Evolutionary conservation across 2,113 vertebrate species (phyloP).

Genomic region (Chlorodrepanis virens): DNA sequence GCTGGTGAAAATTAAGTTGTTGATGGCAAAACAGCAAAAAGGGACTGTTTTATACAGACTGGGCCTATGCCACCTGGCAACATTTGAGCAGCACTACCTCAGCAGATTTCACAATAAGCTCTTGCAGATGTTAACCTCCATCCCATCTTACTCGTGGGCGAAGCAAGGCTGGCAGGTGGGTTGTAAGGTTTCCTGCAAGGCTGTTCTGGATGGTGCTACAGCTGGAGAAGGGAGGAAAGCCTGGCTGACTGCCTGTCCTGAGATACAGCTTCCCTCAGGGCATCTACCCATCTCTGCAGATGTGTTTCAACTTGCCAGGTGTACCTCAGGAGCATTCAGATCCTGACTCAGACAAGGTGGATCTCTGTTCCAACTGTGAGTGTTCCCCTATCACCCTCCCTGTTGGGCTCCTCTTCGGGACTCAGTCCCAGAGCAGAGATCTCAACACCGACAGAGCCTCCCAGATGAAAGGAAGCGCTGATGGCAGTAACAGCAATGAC

Average conservation of each 20-base stretch:
- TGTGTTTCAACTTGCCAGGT: background rate
- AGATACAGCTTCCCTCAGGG: background rate
- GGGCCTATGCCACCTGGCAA: background rate
- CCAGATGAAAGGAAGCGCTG: background rate
- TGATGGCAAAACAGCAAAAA: background rate
- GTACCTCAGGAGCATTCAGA: background rate
- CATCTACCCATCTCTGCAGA: background rate
- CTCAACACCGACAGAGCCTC: background rate
- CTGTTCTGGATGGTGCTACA: background rate
- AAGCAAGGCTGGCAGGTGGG: background rate
- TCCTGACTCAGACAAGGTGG: background rate
- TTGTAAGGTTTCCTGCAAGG: background rate
- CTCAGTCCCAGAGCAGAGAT: background rate
- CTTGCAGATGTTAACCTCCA: background rate
- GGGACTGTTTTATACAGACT: background rate
- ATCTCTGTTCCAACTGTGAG: rapidly evolving
- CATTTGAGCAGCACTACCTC: background rate
- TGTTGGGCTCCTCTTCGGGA: background rate
- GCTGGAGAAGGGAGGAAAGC: background rate
- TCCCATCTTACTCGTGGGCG: background rate
- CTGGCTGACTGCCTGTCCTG: background rate
- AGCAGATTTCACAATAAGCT: background rate
- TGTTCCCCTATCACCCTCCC: background rate
- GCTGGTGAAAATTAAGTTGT: background rate
- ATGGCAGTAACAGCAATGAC: background rate